Evolutionary conservation across 2,113 vertebrate genomes (phyloP).

Genomic region (Notarius quadriscutis): DNA sequence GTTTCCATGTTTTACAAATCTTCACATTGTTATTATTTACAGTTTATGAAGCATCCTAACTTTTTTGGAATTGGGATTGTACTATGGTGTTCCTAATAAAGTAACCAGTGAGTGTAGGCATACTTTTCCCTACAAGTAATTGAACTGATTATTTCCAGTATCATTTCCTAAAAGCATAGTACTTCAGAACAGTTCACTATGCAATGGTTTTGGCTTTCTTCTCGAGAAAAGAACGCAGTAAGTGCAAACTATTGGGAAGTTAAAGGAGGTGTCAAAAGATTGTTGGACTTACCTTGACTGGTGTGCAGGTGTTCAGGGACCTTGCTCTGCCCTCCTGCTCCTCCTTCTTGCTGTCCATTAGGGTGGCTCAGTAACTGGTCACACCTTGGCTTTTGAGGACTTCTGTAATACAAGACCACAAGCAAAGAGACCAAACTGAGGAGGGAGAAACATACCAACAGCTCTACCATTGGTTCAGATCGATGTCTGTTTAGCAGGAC

Average conservation of each 20-base stretch:
- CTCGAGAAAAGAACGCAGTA: neutral
- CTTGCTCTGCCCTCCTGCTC: constrained; percentile 46
- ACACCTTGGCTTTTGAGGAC: constrained; percentile 21
- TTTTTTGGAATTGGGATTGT: no score
- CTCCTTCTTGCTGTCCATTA: constrained; percentile 55
- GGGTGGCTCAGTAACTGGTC: constrained; percentile 61
- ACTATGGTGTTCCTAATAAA: neutral
- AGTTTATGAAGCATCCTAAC: no score
- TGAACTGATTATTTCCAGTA: neutral
- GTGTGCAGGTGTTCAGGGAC: constrained; percentile 44
- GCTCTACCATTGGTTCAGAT: neutral
- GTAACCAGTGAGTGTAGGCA: neutral
- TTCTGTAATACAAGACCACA: constrained; percentile 7
- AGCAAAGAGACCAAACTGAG: neutral
- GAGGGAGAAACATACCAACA: neutral
- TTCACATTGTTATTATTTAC: no score
- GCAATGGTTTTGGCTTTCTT: neutral
- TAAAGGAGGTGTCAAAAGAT: neutral
- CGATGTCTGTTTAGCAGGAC: neutral
- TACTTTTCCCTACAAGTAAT: neutral
- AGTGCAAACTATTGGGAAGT: neutral
- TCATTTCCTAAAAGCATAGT: neutral
- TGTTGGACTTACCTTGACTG: constrained; percentile 33
- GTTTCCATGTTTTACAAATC: no score
- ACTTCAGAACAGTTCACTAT: neutral